Conservation (phyloP, 2,888 invertebrate genomes). For the Aphidius colemani region DNA sequence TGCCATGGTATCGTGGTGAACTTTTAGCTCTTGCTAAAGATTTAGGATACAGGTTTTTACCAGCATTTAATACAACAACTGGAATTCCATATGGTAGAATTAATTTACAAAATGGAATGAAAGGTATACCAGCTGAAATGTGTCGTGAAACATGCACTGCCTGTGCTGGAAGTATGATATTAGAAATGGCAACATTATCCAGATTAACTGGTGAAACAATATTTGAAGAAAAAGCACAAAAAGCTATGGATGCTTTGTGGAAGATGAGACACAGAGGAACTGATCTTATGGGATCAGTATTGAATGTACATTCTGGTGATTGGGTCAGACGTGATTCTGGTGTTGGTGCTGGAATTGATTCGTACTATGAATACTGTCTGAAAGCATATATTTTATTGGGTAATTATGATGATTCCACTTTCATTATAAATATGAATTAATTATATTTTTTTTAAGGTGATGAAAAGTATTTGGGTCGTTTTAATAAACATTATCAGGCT, state of each 20-base stretch:
- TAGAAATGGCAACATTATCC: constrained; percentile 96
- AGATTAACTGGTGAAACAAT: constrained; percentile 88
- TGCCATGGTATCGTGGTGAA: constrained; percentile 88
- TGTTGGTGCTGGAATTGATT: constrained; percentile 98
- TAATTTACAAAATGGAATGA: constrained; percentile 82
- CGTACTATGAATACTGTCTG: constrained; percentile 97
- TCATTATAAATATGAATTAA: constrained; percentile 9
- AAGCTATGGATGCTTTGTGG: constrained; percentile 97
- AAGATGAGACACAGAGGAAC: constrained; percentile 86
- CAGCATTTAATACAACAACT: constrained; percentile 98
- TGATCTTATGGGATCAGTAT: constrained; percentile 95
- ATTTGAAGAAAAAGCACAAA: constrained; percentile 92
- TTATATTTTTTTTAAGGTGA: constrained; percentile 64
- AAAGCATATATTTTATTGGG: constrained; percentile 94
- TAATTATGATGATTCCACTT: no score
- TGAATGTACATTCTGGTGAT: constrained; percentile 97
- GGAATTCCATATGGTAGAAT: constrained; percentile 95
- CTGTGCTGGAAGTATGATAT: constrained; percentile 96
- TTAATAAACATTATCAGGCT: constrained; percentile 93
- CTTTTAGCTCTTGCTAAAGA: constrained; percentile 89
- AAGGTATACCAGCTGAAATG: constrained; percentile 72
- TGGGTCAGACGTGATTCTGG: constrained; percentile 97
- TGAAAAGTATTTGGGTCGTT: constrained; percentile 89
- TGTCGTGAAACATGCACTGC: constrained; percentile 95
- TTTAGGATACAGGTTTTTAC: constrained; percentile 86